Evolutionary conservation across 92 coral and sea anemone species (phyloP).

Genomic region (Anthopleura xanthogrammica): DNA sequence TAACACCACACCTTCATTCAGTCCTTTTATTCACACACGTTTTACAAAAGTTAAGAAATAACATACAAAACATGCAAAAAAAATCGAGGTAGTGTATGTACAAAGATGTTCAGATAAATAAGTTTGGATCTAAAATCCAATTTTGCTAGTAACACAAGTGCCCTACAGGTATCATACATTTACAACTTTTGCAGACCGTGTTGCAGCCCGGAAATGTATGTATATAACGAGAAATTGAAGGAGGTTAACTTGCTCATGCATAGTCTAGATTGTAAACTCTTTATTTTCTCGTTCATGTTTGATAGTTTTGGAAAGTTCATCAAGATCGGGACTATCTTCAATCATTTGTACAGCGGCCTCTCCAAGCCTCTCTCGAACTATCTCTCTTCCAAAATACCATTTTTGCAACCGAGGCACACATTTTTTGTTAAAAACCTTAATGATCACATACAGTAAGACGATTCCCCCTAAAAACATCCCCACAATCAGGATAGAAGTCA

Average conservation of each 20-base stretch:
- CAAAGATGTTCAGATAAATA: too few relatives aligned
- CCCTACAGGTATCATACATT: too few relatives aligned
- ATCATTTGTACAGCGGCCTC: background rate
- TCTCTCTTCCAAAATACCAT: background rate
- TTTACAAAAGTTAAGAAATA: too few relatives aligned
- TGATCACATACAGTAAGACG: background rate
- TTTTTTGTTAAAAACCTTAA: background rate
- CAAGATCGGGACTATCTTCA: background rate
- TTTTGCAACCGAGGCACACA: background rate
- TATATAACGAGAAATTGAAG: too few relatives aligned
- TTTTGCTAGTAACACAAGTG: too few relatives aligned
- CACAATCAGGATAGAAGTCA: background rate
- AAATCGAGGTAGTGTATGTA: too few relatives aligned
- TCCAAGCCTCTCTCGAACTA: slow-evolving; percentile 4
- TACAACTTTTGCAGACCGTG: too few relatives aligned
- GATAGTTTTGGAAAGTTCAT: background rate
- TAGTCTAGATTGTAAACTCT: background rate
- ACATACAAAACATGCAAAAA: too few relatives aligned
- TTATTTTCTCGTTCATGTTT: background rate
- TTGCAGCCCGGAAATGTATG: too few relatives aligned
- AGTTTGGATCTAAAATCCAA: too few relatives aligned
- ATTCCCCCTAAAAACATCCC: background rate
- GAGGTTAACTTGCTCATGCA: background rate
- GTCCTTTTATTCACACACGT: too few relatives aligned
- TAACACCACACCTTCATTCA: too few relatives aligned